Conservation (phyloP, 2,888 invertebrate species). For the Tenthredo livida region DNA sequence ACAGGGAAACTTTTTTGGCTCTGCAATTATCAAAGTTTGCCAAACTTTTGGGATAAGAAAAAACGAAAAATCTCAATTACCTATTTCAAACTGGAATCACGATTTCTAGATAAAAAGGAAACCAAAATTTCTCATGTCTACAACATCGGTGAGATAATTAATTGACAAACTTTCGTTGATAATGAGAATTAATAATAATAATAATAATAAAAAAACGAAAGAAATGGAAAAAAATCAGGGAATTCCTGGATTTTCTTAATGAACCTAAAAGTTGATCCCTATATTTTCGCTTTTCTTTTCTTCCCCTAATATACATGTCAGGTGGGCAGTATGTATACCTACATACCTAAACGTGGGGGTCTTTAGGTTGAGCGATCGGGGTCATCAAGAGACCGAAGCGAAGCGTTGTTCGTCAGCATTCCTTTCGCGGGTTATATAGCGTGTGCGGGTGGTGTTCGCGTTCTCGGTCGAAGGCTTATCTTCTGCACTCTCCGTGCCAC, state of each 20-base stretch:
- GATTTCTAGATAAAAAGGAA: background rate
- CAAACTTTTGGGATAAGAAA: background rate
- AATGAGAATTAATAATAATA: background rate
- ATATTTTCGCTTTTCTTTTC: background rate
- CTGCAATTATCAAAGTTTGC: background rate
- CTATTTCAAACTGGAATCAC: background rate
- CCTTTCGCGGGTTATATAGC: background rate
- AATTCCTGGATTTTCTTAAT: background rate
- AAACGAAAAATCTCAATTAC: background rate
- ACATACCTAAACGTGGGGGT: background rate
- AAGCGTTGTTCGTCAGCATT: constrained; percentile 40
- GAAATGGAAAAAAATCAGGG: background rate
- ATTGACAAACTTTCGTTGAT: no score
- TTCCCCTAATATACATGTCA: background rate
- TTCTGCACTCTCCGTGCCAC: constrained; percentile 29
- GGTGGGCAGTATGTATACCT: background rate
- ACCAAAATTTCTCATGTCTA: no score
- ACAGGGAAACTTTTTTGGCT: background rate
- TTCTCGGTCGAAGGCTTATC: constrained; percentile 30
- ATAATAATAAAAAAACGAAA: background rate
- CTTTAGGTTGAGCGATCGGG: constrained; percentile 26
- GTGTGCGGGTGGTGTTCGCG: background rate
- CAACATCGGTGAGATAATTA: no score
- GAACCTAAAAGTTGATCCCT: background rate
- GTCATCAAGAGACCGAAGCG: constrained; percentile 12